Evolutionary conservation across 1,140 invertebrate genomes (phyloP), one percentile per base, ranked within the genome.

Genomic region (Acromyrmex heyeri): DNA sequence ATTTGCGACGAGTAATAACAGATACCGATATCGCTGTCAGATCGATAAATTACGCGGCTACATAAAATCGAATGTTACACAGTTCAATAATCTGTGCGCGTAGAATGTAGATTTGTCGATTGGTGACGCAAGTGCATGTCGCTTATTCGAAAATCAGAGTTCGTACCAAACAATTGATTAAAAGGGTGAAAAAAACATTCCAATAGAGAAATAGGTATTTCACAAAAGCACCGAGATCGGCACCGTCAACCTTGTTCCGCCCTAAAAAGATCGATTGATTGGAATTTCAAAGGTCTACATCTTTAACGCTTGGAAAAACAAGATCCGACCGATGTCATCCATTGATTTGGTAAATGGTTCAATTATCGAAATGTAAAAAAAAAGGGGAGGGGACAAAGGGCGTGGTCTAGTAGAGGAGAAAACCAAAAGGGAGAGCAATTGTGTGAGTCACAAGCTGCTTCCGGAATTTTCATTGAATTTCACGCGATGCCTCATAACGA

Each of bases 381-480:
- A 82, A 72, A 7, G 12, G n/a, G 30, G 6, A n/a, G 24, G 53
- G 14, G 50, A 34, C 8, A n/a, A 38, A 27, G 55, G 21, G 21
- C 18, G 16, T 44, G 57, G 55, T 30, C n/a, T 38, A 8, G n/a
- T 21, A 61, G 55, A 59, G 38, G 21, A 16, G 16, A 44, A 44
- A 57, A 57, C 27, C 61, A 27, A 81, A 70, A 38, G 78, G 14
- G 12, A 1, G 38, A 24, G 62, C 57, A 78, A 88, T 86, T 85
- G 86, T 24, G 55, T 27, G 72, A 57, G 10, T 76, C 64, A 38
- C 85, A 44, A 86, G 57, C 34, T 70, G 64, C 27, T 89, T 83
- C 85, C 77, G 85, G 77, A 83, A 86, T 86, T 82, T 89, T 89
- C 88, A 87, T 87, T 69, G 70, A 78, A 89, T 89, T 64, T 69